A percentile compares a stretch with the other conserved stretches of the same genome.
These are phyloP conservation scores for Eulemur rufifrons DNA, from an alignment of 2,113 vertebrate genomes.

Conservation along the genomic window DNA sequence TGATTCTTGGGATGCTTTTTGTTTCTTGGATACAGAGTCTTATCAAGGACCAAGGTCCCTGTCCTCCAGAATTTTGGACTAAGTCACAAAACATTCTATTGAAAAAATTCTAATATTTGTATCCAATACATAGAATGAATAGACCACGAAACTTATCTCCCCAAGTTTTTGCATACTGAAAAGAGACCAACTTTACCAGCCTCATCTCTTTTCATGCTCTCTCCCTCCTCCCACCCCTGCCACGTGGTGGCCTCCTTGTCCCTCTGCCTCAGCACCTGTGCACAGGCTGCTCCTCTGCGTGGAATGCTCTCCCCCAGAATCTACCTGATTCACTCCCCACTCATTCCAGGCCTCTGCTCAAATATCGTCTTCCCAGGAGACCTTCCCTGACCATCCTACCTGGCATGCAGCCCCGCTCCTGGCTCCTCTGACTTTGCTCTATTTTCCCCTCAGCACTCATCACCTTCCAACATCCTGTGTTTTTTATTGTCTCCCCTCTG, in stretches of 20 bases:
- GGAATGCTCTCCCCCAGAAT: neutral
- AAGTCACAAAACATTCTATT: neutral
- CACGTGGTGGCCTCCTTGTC: too few species aligned
- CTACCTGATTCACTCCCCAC: neutral
- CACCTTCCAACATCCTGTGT: neutral
- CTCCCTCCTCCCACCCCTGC: rapidly evolving
- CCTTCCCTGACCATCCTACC: neutral
- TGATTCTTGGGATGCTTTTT: neutral
- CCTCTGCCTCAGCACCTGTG: neutral
- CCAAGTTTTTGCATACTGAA: neutral
- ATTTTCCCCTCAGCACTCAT: neutral
- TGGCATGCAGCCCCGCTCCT: neutral
- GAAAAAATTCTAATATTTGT: neutral
- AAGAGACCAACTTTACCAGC: too few species aligned
- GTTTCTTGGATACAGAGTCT: neutral
- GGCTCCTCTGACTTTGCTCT: neutral
- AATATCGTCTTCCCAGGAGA: neutral
- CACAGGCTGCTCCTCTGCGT: neutral
- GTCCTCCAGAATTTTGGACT: neutral
- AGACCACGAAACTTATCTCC: neutral
- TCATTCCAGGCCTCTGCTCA: neutral
- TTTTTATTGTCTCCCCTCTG: neutral
- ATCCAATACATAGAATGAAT: neutral
- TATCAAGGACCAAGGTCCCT: neutral
- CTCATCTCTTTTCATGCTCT: neutral